Percentiles rank a stretch among this genome's conserved stretches.
These are phyloP conservation scores for Chrysodeixis includens DNA, from an alignment of 2,888 invertebrate species.

Conservation along the genomic window DNA sequence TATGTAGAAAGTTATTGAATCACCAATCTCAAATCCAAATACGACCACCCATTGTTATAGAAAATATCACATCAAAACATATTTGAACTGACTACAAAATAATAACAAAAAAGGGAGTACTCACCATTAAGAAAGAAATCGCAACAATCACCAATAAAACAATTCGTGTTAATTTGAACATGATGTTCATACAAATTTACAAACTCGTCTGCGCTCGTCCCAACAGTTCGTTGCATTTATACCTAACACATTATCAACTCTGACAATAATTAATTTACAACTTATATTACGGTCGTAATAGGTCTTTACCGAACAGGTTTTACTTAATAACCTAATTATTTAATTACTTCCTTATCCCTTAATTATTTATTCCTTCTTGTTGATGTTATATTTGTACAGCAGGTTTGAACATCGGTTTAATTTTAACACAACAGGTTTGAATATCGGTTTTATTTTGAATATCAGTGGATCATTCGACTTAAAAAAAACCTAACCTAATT, in stretches of 20 bases:
- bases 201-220: not conserved
- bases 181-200: constrained; percentile 8
- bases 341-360: not conserved
- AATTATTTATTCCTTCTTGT: too few relatives aligned
- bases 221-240: not conserved
- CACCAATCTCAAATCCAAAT: too few relatives aligned
- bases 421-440: too few relatives aligned
- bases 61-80: too few relatives aligned
- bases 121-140: constrained; percentile 8
- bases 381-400: too few relatives aligned
- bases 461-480: too few relatives aligned
- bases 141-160: constrained; percentile 8
- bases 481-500: too few relatives aligned
- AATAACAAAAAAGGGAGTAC: not conserved
- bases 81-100: too few relatives aligned
- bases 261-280: not conserved
- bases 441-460: too few relatives aligned
- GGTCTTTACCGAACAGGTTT: not conserved
- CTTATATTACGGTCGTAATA: not conserved
- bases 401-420: too few relatives aligned
- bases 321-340: not conserved
- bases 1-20: too few relatives aligned
- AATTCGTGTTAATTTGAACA: constrained; percentile 8
- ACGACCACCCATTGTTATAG: too few relatives aligned
- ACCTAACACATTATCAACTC: not conserved